Base-by-base conservation (phyloP, 2,888 invertebrate species). In the Eupithecia tripunctaria region DNA sequence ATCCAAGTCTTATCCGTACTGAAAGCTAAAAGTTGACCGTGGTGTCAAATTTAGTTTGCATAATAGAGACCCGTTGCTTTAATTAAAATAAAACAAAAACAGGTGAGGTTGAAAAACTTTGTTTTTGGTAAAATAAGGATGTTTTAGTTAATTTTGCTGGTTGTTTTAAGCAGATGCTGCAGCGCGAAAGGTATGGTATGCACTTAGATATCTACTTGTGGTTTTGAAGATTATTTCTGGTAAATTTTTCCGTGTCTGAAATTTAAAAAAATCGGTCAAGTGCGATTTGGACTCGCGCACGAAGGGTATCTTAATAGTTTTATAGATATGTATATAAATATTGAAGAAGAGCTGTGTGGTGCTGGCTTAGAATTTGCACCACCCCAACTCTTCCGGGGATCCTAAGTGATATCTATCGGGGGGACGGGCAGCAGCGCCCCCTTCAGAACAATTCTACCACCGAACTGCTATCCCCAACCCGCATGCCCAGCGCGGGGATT, bases 21-120 rank as follows among this genome's bases (percentile, higher is more conserved):
- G 60, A 29, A 60, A 29, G 29, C 29, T 8, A 56, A 60, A 60
- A 60, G 60, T 60, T 60, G 60, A 60, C 60, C 29, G 60, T 60
- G 60, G 60, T 60, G 60, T 60, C 60, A 60, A 60, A 60, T 60
- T 60, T 60, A 18, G 29, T 29, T 60, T 18, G 29, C 29, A 27
- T 27, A 60, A 60, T 29, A 60, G 60, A 60, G 60, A 1, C 56
- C 56, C 59, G 25, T 18, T 7, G 60, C 7, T 60, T 60, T 60
- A 60, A 60, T 60, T 60, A 60, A 60, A 60, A 29, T 5, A 60
- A 29, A 29, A 60, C 15, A 27, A 29, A 60, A 29, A 18, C 15
- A 60, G 60, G 60, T 60, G 56, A 56, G 56, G 25, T 60, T 60
- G 29, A 15, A 29, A 27, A 60, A 29, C 60, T 60, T 60, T 60